Percentiles rank a stretch among this genome's conserved stretches.
Evolutionary conservation across 2,888 invertebrate genomes (phyloP).

Genomic region (Oasisia sp.): DNA sequence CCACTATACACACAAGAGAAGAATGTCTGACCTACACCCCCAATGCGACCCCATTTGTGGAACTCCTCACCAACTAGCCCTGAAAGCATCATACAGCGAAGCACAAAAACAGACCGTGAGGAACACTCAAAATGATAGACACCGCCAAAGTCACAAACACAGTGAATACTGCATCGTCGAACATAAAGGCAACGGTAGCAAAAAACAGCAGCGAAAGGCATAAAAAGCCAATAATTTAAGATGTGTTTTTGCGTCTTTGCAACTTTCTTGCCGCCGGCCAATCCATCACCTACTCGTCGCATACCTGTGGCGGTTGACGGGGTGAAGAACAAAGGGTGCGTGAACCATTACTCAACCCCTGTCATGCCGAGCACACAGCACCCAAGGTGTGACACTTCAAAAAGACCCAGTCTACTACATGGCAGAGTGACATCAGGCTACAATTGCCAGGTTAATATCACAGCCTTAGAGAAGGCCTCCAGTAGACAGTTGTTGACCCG

Average conservation of each 20-base stretch:
- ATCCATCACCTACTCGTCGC: background rate
- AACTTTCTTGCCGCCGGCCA: background rate
- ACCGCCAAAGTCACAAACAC: background rate
- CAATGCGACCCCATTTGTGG: background rate
- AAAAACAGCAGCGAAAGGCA: background rate
- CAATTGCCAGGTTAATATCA: background rate
- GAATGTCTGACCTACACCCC: background rate
- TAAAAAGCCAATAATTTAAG: constrained; percentile 3
- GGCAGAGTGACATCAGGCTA: background rate
- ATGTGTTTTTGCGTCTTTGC: constrained; percentile 7
- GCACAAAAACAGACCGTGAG: background rate
- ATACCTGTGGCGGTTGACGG: background rate
- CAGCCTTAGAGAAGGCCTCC: background rate
- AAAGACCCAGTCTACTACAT: background rate
- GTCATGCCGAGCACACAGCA: background rate
- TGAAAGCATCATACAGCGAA: too few relatives aligned
- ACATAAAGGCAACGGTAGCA: background rate
- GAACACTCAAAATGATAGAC: background rate
- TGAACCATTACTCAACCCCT: constrained; percentile 10
- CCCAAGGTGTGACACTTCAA: background rate
- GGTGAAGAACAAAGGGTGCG: background rate
- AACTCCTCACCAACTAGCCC: background rate
- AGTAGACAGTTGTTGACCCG: background rate
- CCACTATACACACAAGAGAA: background rate
- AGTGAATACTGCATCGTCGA: background rate